Evolutionary conservation across 2,113 vertebrate genomes (phyloP), one percentile per base, ranked within the genome.

Genomic region (Vimba vimba): DNA sequence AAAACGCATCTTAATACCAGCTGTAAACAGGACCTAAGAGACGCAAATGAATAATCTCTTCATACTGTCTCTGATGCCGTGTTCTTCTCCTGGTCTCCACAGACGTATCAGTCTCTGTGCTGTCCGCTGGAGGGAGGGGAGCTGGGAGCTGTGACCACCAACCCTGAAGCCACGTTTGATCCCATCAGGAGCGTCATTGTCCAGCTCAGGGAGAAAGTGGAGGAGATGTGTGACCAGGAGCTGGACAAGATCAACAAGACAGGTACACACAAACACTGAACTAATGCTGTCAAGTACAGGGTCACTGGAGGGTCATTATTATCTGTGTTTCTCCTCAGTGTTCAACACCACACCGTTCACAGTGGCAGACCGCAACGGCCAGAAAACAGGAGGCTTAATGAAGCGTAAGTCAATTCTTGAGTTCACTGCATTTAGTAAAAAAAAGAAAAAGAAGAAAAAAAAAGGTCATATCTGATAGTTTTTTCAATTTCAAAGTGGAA

Each of bases 221-320:
- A 94, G 86, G 93, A 94, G 39, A 68, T 95, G 79, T 95, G 94
- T 90, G 94, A 95, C 90, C 89, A 91, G 7, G 94, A 95, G 79
- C 91, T 95, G 43, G 62, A 91, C 27, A 94, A 93, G 88, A 93
- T 95, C 90, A 92, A 87, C 85, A 95, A 94, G 86, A 91, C 91
- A 90, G 94, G 95, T 95, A 27, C 47, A 10, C 57, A 83, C 68
- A 79, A 23, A 64, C 57, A 82, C 21, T 33, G 50, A 33, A 19
- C 75, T 12, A 30, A 6, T 25, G 52, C 11, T 23, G 55, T 59
- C 55, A n/a, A 12, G 21, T 39, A 39, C 21, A 15, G 11, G 30
- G 33, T 71, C 36, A 73, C 69, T 2, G 23, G 12, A 47, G 39
- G 71, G 23, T 64, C 57, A 27, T 43, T 30, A 25, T 39, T 30